Conservation (phyloP, 2,888 invertebrate species). For the Caradrina clavipalpis region DNA sequence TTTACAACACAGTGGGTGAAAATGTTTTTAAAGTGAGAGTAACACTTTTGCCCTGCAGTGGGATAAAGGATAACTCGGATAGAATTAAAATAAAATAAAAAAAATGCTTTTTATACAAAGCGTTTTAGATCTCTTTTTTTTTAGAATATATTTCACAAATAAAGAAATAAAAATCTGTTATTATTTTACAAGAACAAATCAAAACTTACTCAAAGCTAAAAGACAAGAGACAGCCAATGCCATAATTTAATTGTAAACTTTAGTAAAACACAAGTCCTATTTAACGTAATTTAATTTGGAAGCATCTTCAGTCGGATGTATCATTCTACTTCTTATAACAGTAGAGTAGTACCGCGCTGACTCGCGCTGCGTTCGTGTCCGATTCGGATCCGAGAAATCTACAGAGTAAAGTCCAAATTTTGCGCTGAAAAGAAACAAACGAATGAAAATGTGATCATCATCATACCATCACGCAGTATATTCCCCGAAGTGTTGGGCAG, state of each 20-base stretch:
- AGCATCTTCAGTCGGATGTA: slow-evolving; percentile 10
- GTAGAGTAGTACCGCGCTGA: slow-evolving; percentile 46
- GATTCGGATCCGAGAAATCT: slow-evolving; percentile 57
- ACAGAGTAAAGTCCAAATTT: slow-evolving; percentile 69
- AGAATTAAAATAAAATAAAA: too few relatives aligned
- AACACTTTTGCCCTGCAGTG: too few relatives aligned
- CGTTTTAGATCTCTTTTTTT: not conserved
- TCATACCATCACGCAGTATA: too few relatives aligned
- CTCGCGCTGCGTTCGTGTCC: slow-evolving; percentile 56
- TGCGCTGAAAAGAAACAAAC: slow-evolving; percentile 49
- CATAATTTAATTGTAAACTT: not conserved
- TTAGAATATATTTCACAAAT: too few relatives aligned
- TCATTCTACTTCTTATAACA: slow-evolving; percentile 23
- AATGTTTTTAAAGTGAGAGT: too few relatives aligned
- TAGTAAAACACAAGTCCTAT: not conserved
- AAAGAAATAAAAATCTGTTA: too few relatives aligned
- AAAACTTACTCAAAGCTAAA: too few relatives aligned
- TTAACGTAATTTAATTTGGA: slow-evolving; percentile 36
- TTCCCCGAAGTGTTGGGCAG: too few relatives aligned
- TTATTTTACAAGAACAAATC: too few relatives aligned
- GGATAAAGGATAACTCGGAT: too few relatives aligned
- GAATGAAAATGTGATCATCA: not conserved
- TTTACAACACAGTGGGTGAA: too few relatives aligned
- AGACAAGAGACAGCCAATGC: too few relatives aligned
- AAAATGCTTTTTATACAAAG: not conserved